These are phyloP conservation scores for Drosophila pectinifera DNA, from an alignment of 1,140 invertebrate genomes.

Conservation along the genomic window DNA sequence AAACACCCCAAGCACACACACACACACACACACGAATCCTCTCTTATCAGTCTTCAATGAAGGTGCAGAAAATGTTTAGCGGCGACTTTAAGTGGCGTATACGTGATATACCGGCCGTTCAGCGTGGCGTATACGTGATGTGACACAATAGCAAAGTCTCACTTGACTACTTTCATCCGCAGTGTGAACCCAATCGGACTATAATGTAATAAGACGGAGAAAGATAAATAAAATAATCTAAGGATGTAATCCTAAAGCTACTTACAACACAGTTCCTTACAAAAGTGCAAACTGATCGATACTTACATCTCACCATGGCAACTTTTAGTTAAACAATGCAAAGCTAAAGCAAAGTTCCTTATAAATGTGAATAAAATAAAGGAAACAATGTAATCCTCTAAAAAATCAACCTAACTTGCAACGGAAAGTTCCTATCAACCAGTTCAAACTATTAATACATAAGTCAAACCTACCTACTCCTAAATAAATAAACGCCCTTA, in stretches of 20 bases:
- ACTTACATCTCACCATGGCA: not conserved
- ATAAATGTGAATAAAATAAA: conserved; percentile 34
- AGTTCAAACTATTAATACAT: conserved; percentile 39
- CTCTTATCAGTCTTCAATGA: conserved; percentile 24
- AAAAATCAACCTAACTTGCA: conserved; percentile 12
- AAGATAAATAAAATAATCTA: not conserved
- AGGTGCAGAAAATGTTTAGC: conserved; percentile 1
- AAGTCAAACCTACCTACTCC: conserved; percentile 7
- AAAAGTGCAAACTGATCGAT: conserved; percentile 30
- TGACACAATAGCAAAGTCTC: conserved; percentile 3
- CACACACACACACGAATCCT: conserved; percentile 11
- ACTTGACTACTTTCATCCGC: not conserved
- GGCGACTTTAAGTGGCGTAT: conserved; percentile 21
- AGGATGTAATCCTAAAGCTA: not conserved
- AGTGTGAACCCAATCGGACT: not conserved
- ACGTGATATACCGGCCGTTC: conserved; percentile 24
- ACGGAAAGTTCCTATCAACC: conserved; percentile 65
- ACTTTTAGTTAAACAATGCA: not conserved
- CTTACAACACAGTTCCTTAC: conserved; percentile 51
- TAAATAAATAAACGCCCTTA: conserved; percentile 11
- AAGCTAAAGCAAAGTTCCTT: conserved; percentile 56
- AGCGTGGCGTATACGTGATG: conserved; percentile 51
- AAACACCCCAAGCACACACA: conserved; percentile 2
- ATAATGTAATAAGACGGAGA: not conserved
- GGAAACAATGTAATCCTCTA: conserved; percentile 21